These are phyloP conservation scores for Hyposoter didymator DNA, from an alignment of 2,888 invertebrate genomes.

Conservation along the genomic window DNA sequence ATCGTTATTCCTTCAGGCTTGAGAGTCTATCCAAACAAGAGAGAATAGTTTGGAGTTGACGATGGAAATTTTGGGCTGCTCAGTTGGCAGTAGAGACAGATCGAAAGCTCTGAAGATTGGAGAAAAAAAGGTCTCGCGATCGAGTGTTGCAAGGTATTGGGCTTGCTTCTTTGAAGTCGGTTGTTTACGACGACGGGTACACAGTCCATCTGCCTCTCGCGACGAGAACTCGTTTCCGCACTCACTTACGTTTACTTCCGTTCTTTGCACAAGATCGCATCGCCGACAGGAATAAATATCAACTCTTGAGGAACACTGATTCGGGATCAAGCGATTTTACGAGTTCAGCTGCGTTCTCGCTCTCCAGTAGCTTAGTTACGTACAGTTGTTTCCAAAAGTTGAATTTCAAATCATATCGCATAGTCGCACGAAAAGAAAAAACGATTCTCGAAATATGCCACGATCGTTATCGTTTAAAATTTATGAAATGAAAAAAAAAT, in stretches of 20 bases:
- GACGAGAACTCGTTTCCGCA: slow-evolving; percentile 28
- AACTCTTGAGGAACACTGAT: slow-evolving; percentile 3
- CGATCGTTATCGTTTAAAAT: too few species aligned
- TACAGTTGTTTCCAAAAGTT: neutral
- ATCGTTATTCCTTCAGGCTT: neutral
- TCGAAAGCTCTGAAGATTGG: neutral
- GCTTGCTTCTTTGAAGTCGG: slow-evolving; percentile 49
- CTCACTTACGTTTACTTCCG: slow-evolving; percentile 7
- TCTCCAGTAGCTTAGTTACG: neutral
- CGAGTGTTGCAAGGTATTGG: slow-evolving; percentile 29
- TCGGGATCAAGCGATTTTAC: slow-evolving; percentile 5
- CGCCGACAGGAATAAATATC: slow-evolving; percentile 26
- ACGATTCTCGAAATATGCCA: too few species aligned
- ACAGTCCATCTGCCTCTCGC: slow-evolving; percentile 26
- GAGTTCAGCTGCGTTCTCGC: neutral
- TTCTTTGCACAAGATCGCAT: slow-evolving; percentile 8
- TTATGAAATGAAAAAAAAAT: too few species aligned
- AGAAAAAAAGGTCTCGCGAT: neutral
- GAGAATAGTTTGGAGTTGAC: neutral
- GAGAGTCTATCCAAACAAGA: slow-evolving; percentile 5
- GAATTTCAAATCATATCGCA: neutral
- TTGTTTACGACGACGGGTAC: slow-evolving; percentile 52
- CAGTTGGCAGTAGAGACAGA: neutral
- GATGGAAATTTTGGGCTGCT: slow-evolving; percentile 1
- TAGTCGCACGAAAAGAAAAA: neutral